A percentile compares a stretch with the other conserved stretches of the same genome.
These are phyloP conservation scores for Sceloporus tristichus DNA, from an alignment of 2,113 vertebrate genomes.

Conservation along the genomic window DNA sequence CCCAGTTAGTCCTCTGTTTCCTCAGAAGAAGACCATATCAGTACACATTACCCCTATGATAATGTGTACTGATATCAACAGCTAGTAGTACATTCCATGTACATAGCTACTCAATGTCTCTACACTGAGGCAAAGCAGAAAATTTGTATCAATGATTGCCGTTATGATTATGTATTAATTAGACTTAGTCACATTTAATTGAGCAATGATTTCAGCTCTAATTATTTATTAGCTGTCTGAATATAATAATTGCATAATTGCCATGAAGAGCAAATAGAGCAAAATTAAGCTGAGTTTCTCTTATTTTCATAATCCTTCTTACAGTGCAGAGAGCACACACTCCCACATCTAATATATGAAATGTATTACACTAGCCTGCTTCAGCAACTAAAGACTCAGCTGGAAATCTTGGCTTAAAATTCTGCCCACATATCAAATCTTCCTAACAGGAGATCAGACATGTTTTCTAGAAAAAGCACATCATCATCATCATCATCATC, in stretches of 20 bases:
- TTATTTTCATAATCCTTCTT: slow-evolving; percentile 19
- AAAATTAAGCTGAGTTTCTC: slow-evolving; percentile 3
- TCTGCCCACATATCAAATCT: background rate
- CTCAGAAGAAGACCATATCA: background rate
- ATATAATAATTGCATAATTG: slow-evolving; percentile 37
- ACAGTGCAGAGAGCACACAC: background rate
- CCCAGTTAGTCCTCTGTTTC: background rate
- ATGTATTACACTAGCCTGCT: background rate
- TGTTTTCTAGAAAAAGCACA: background rate
- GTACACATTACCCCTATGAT: too few relatives aligned
- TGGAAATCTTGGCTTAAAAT: background rate
- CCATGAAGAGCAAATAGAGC: background rate
- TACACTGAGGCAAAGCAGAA: slow-evolving; percentile 28
- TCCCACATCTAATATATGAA: background rate
- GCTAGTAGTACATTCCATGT: background rate
- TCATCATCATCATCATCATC: too few relatives aligned
- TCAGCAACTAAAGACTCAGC: background rate
- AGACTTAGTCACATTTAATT: background rate
- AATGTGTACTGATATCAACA: slow-evolving; percentile 13
- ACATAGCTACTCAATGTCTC: slow-evolving; percentile 29
- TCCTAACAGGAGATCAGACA: background rate
- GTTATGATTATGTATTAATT: slow-evolving; percentile 44
- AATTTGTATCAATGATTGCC: slow-evolving; percentile 29
- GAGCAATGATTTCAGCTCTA: slow-evolving; percentile 19
- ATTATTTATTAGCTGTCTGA: slow-evolving; percentile 28